Conservation (phyloP, 1,140 invertebrate species). For the Drosophila azteca region DNA sequence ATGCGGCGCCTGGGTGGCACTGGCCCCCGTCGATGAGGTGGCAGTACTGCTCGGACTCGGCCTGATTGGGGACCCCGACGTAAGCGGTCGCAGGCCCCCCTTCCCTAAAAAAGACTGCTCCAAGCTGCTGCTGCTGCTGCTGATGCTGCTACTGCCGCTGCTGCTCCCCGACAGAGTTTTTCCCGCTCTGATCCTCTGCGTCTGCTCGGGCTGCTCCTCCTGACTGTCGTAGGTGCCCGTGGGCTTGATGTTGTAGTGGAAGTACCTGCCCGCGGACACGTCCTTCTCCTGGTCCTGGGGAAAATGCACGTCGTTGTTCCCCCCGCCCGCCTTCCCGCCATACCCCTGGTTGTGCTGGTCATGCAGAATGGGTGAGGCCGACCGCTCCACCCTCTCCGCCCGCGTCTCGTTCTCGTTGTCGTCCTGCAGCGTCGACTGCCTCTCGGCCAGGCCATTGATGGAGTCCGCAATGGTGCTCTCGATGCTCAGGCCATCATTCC, state of each 20-base stretch:
- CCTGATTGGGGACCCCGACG: conserved; percentile 82
- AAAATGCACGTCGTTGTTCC: conserved; percentile 68
- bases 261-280: conserved; percentile 70
- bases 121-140: conserved; percentile 17
- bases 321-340: conserved; percentile 10
- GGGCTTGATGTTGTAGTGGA: conserved; percentile 81
- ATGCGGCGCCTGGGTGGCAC: conserved; percentile 70
- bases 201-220: conserved; percentile 58
- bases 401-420: conserved; percentile 72
- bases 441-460: conserved; percentile 33
- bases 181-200: conserved; percentile 58
- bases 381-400: conserved; percentile 67
- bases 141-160: conserved; percentile 3
- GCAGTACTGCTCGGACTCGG: conserved; percentile 78
- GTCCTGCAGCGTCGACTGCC: conserved; percentile 5
- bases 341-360: conserved; percentile 22
- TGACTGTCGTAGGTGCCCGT: conserved; percentile 65
- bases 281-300: conserved; percentile 61
- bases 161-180: conserved; percentile 42
- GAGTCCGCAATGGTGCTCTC: conserved; percentile 70
- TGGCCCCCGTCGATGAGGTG: conserved; percentile 52
- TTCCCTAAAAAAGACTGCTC: conserved; percentile 82
- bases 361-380: conserved; percentile 75
- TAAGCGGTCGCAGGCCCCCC: conserved; percentile 82
- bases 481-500: conserved; percentile 39